A percentile compares a stretch with the other conserved stretches of the same genome.
These are phyloP conservation scores for Drosophila simulans DNA, from an alignment of 1,140 invertebrate species.

Conservation along the genomic window DNA sequence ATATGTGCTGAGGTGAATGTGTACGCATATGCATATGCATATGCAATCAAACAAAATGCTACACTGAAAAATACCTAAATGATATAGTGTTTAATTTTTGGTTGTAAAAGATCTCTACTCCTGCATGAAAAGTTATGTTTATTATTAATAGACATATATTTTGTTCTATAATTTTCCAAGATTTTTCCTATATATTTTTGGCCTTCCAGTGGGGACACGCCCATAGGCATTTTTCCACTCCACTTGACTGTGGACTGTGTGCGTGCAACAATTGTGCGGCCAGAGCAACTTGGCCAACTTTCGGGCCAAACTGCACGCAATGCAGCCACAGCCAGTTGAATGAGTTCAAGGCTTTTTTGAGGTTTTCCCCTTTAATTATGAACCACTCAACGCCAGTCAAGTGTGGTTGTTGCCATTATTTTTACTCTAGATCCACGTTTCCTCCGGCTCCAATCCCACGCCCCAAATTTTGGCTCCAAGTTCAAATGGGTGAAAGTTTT, in stretches of 20 bases:
- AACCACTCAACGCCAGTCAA: conserved; percentile 67
- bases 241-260: conserved; percentile 60
- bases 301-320: conserved; percentile 61
- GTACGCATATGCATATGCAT: conserved; percentile 15
- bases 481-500: conserved; percentile 63
- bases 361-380: conserved; percentile 66
- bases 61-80: not conserved
- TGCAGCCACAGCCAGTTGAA: conserved; percentile 58
- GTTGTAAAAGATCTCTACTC: not conserved
- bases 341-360: conserved; percentile 69
- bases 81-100: too few species aligned
- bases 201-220: conserved; percentile 32
- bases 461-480: conserved; percentile 33
- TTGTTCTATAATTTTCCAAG: not conserved
- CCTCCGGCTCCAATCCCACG: conserved; percentile 16
- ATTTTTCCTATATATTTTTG: not conserved
- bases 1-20: conserved; percentile 20
- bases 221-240: conserved; percentile 63
- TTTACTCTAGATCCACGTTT: conserved; percentile 31
- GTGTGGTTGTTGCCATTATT: conserved; percentile 66
- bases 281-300: conserved; percentile 68
- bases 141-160: not conserved
- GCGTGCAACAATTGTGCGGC: conserved; percentile 76
- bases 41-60: conserved; percentile 19
- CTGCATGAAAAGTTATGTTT: too few species aligned